Conservation (phyloP, 2,113 vertebrate genomes). For the Strigops habroptila region DNA sequence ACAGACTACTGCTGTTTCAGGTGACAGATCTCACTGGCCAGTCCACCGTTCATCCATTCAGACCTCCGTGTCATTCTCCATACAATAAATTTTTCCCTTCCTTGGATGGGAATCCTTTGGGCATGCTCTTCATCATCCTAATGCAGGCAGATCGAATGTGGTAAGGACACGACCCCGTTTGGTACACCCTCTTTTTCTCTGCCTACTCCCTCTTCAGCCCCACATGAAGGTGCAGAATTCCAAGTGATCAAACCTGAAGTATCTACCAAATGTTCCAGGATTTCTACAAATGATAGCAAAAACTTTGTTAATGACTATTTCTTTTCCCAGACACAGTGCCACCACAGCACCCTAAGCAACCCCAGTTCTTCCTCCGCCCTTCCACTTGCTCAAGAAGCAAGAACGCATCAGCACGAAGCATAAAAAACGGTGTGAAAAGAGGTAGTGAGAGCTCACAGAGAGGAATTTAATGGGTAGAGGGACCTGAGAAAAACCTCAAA, state of each 20-base stretch:
- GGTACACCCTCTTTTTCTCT: neutral
- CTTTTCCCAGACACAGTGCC: neutral
- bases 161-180: neutral
- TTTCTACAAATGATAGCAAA: neutral
- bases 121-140: neutral
- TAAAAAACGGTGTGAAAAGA: neutral
- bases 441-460: constrained; percentile 33
- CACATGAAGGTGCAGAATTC: neutral
- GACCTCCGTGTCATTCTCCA: neutral
- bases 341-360: neutral
- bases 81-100: neutral
- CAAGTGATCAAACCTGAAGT: neutral
- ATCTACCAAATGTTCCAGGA: neutral
- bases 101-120: neutral
- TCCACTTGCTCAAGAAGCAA: neutral
- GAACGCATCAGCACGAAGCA: neutral
- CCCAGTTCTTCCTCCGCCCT: neutral
- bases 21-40: neutral
- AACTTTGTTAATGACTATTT: neutral
- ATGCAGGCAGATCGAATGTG: neutral
- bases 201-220: neutral
- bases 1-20: neutral
- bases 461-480: neutral
- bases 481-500: neutral
- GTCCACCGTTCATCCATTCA: neutral